Evolutionary conservation across 2,888 invertebrate genomes (phyloP).

Genomic region (Agrotis ipsilon): DNA sequence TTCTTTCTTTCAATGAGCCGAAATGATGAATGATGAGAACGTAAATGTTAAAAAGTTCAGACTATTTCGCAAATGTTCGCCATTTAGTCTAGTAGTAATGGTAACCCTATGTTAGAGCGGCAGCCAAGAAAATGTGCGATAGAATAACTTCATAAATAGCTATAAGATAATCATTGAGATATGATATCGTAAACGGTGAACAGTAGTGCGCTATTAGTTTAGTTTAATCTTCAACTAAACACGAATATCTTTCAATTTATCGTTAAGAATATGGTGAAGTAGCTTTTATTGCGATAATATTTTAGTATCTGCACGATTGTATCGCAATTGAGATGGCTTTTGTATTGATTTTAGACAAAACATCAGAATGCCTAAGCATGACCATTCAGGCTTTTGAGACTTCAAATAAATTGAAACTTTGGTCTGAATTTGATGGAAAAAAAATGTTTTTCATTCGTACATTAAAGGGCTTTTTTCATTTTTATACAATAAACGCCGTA

Average conservation of each 20-base stretch:
- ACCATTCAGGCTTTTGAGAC: no score
- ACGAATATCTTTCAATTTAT: slow-evolving; percentile 38
- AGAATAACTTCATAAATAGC: slow-evolving; percentile 43
- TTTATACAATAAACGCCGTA: no score
- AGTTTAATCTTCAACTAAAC: slow-evolving; percentile 32
- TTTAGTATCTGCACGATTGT: neutral
- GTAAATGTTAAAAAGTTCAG: no score
- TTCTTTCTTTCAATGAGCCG: no score
- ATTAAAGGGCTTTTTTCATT: no score
- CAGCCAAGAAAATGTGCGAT: slow-evolving; percentile 23
- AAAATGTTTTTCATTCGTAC: no score
- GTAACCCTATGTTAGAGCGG: neutral
- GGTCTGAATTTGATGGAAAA: no score
- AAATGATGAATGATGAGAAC: no score
- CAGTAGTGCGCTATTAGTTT: slow-evolving; percentile 42
- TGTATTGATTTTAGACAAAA: neutral
- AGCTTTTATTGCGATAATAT: neutral
- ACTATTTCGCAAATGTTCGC: neutral
- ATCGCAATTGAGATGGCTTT: neutral
- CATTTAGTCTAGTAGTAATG: neutral
- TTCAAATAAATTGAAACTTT: no score
- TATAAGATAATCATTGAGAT: slow-evolving; percentile 56
- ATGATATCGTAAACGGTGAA: slow-evolving; percentile 51
- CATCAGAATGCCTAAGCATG: no score
- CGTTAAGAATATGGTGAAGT: neutral